These are phyloP conservation scores for Trichogramma evanescens DNA, from an alignment of 2,888 invertebrate genomes.

Conservation along the genomic window DNA sequence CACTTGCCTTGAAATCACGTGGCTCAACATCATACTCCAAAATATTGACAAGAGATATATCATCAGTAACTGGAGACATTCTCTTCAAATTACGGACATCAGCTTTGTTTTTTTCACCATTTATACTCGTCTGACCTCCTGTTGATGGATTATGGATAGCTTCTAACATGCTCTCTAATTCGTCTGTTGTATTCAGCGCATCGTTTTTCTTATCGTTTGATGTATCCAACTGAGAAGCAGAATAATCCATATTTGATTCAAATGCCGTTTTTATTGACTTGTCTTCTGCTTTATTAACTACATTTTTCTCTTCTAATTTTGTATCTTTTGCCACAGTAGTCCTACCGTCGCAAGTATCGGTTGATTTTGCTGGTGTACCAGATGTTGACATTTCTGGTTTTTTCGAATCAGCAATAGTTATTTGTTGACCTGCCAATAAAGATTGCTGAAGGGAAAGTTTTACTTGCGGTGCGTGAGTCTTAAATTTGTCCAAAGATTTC, in stretches of 20 bases:
- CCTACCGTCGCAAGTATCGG: constrained; percentile 43
- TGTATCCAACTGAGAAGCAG: background rate
- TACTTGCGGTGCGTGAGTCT: constrained; percentile 17
- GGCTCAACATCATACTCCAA: constrained; percentile 33
- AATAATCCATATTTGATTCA: constrained; percentile 6
- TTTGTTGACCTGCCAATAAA: constrained; percentile 34
- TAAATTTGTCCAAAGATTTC: constrained; percentile 13
- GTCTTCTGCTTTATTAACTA: constrained; percentile 10
- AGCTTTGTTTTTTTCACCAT: constrained; percentile 30
- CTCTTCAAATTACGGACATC: constrained; percentile 35
- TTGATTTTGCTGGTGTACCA: background rate
- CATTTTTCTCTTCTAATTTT: constrained; percentile 27
- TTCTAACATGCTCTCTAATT: constrained; percentile 46
- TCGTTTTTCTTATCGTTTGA: constrained; percentile 39
- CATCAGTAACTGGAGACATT: constrained; percentile 42
- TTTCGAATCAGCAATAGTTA: constrained; percentile 34
- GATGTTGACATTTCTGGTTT: constrained; percentile 21
- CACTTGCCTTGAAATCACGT: constrained; percentile 20
- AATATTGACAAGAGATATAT: constrained; percentile 44
- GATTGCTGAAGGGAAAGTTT: constrained; percentile 30
- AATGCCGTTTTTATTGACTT: constrained; percentile 7
- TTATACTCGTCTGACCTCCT: constrained; percentile 37
- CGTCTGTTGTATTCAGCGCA: constrained; percentile 44
- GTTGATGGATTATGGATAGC: constrained; percentile 41
- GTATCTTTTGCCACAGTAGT: constrained; percentile 49